Evolutionary conservation across 2,888 invertebrate genomes (phyloP), one percentile per base, ranked within the genome.

Genomic region (Drosophila pegasa): DNA sequence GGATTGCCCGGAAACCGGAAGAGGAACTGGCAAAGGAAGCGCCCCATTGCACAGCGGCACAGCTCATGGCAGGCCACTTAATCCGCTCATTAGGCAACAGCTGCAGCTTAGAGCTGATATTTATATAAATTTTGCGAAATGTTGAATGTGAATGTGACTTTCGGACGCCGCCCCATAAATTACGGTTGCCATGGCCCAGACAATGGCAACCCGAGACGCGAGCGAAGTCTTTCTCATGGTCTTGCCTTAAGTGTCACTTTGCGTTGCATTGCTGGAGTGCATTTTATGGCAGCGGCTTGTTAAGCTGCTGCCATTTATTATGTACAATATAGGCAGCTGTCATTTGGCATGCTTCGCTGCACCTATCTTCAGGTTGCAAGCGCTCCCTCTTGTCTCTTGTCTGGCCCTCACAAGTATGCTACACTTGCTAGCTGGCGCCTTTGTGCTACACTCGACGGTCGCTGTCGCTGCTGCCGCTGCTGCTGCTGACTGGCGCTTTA

Each of bases 31-130:
- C 57, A 37, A 37, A 31, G 58, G 55, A 63, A 62, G 40, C 27
- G 56, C 14, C 68, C 74, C 72, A 75, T 62, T 69, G 75, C 72
- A 66, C 1, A 33, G 41, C 58, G 45, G 50, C 31, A 31, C 14
- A 12, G 38, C 51, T 50, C 37, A 37, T 22, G 40, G 55, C 59
- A 50, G 68, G 63, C 56, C 73, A 72, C 67, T 76, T 81, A 85
- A 85, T 70, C 76, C 85, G 85, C 87, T 83, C 83, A 83, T 83
- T 83, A 83, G 83, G 76, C 79, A 87, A 71, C 85, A 83, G 82
- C 82, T 87, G 83, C 73, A 75, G 78, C 82, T 78, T 73, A 60
- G 67, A 66, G 66, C 29, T 63, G 73, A 61, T 81, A 81, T 81
- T 81, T 85, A 78, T 81, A 71, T 81, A 76, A 72, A 73, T 80